Evolutionary conservation across 2,888 invertebrate species (phyloP), one percentile per base, ranked within the genome.

Genomic region (Eristalis intricaria): DNA sequence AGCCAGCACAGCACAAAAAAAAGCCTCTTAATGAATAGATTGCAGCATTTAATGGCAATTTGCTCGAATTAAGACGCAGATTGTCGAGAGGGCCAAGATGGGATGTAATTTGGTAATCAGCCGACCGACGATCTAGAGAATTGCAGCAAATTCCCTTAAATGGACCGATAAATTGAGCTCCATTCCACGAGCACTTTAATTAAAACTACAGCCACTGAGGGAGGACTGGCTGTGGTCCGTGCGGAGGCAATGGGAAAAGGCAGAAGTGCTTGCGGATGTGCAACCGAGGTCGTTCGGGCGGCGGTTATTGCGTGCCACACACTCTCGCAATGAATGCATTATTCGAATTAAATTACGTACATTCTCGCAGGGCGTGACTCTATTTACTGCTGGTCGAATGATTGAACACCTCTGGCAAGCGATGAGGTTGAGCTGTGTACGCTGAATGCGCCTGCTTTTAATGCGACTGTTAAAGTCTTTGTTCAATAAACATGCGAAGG

Each of bases 21-120:
- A 70, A 76, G 35, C 38, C 68, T 73, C 69, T 26, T 80, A 87
- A 87, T 87, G 87, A 87, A 87, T 83, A 87, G 87, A 87, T 87
- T 87, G 83, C 83, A 83, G 87, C 83, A 87, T 83, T 87, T 83
- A 87, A 87, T 79, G 43, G 79, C 83, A 87, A 87, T 83, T 87
- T 79, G 76, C 79, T 83, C 76, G 73, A 87, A 87, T 87, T 87
- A 87, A 79, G 87, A 87, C 71, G 26, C 19, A 38, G 77, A 76
- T 79, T 69, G 64, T 58, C 60, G 68, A 19, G 65, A 68, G 2
- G 26, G 43, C 64, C 23, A 4, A 23, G 11, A 61, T 11, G 19
- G 7, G 50, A 19, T 38, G 29, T 71, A 66, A 86, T 86, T 86
- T 63, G 82, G 82, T 68, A 63, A 85, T 77, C 71, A 65, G 23